Conservation (phyloP, 2,797 vertebrate species). For the Hephaestus fuliginosus region DNA sequence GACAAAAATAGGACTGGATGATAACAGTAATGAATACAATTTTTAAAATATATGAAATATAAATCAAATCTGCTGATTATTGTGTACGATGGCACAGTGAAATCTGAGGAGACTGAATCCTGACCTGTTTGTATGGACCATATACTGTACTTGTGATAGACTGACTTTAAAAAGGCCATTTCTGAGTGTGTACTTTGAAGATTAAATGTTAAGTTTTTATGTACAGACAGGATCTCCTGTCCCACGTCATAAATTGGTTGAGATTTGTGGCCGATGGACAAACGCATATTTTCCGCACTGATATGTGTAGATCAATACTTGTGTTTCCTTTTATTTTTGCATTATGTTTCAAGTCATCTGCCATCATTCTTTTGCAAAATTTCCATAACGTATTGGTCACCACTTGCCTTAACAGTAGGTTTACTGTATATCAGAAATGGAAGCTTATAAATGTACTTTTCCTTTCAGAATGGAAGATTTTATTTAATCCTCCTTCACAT, state of each 20-base stretch:
- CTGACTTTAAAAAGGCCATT: conserved; percentile 21
- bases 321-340: conserved; percentile 18
- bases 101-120: conserved; percentile 8
- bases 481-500: conserved; percentile 42
- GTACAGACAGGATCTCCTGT: conserved; percentile 16
- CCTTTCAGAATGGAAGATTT: conserved; percentile 37
- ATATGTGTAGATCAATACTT: conserved; percentile 13
- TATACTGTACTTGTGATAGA: conserved; percentile 33
- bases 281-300: conserved; percentile 32
- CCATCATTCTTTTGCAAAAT: conserved; percentile 51
- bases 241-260: conserved; percentile 24
- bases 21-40: conserved; percentile 7
- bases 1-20: conserved; percentile 34
- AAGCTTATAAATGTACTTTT: conserved; percentile 60
- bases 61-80: not conserved
- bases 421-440: conserved; percentile 60
- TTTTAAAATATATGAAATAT: conserved; percentile 24
- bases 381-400: conserved; percentile 77
- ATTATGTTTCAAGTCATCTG: conserved; percentile 45
- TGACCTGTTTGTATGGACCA: conserved; percentile 36
- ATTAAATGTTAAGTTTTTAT: conserved; percentile 22
- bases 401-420: conserved; percentile 79
- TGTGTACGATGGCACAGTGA: conserved; percentile 18
- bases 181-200: conserved; percentile 27
- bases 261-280: conserved; percentile 30